Conservation (phyloP, 2,113 vertebrate species). For the Pelmatolapia mariae region DNA sequence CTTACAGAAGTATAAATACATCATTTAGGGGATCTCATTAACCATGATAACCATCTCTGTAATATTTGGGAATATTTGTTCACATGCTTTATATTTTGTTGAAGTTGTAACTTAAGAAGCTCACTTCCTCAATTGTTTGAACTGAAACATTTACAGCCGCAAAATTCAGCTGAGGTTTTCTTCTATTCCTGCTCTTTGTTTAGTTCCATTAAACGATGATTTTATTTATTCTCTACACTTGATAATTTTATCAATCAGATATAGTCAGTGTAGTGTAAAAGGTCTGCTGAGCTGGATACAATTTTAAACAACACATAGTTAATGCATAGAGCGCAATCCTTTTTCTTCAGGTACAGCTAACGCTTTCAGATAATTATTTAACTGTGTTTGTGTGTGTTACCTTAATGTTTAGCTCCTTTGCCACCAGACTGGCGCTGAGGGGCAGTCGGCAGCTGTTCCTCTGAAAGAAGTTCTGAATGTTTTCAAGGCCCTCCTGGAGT, state of each 20-base stretch:
- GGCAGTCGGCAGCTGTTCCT: conserved; percentile 87
- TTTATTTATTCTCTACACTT: neutral
- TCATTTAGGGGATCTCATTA: neutral
- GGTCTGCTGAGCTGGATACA: neutral
- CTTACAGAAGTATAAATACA: neutral
- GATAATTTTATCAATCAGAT: neutral
- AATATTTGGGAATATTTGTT: neutral
- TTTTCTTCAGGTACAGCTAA: neutral
- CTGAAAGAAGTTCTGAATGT: conserved; percentile 89
- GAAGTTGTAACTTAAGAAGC: neutral
- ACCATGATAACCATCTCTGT: neutral
- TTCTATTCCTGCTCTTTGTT: neutral
- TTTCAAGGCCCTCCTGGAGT: conserved; percentile 89
- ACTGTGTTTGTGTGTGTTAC: conserved; percentile 54
- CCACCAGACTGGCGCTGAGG: conserved; percentile 90
- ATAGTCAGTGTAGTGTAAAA: neutral
- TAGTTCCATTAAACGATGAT: neutral
- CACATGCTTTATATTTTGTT: neutral
- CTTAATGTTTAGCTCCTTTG: conserved; percentile 92
- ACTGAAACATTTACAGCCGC: neutral
- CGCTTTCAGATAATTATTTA: neutral
- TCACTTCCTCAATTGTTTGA: neutral
- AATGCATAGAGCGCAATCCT: neutral
- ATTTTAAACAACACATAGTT: neutral
- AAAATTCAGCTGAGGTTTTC: neutral